phyloP scores from a whole-genome alignment of 2,797 vertebrate genomes.

The Protosalanx chinensis region DNA sequence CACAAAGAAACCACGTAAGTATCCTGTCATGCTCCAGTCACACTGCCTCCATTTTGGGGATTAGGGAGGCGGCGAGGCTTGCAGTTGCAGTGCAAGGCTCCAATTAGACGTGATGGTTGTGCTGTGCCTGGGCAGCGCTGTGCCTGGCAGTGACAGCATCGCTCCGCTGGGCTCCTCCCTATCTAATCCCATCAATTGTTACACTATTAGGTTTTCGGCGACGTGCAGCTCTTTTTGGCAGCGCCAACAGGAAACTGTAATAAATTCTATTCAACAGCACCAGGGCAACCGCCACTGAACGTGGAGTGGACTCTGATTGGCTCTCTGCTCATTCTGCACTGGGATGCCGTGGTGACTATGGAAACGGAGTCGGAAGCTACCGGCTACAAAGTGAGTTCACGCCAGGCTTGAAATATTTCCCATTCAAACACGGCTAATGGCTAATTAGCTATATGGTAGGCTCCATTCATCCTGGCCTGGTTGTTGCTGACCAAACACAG shows the following conservation, averaged over 20 bases:
- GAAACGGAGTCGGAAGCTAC: constrained; percentile 93
- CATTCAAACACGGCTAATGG: not conserved
- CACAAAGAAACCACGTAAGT: constrained; percentile 92
- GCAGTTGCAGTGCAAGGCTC: too few species aligned
- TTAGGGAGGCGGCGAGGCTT: not conserved
- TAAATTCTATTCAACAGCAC: constrained; percentile 68
- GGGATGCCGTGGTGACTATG: constrained; percentile 90
- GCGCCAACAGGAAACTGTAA: not conserved
- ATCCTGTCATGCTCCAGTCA: not conserved
- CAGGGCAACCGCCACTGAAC: constrained; percentile 86
- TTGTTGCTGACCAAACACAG: not conserved
- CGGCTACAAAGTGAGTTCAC: constrained; percentile 85
- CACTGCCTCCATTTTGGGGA: not conserved
- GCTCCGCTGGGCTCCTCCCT: too few species aligned
- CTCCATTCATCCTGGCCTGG: not conserved
- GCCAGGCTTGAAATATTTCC: not conserved
- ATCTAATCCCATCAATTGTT: too few species aligned
- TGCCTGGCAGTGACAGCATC: too few species aligned
- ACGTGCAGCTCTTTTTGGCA: too few species aligned
- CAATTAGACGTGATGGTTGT: not conserved
- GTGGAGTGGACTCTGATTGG: constrained; percentile 91
- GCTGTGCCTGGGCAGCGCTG: not conserved
- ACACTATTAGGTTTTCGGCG: too few species aligned
- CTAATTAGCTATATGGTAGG: not conserved
- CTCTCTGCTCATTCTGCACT: constrained; percentile 85